A percentile compares a stretch with the other conserved stretches of the same genome.
Evolutionary conservation across 1,140 invertebrate species (phyloP).

Genomic region (Dendroctonus valens): DNA sequence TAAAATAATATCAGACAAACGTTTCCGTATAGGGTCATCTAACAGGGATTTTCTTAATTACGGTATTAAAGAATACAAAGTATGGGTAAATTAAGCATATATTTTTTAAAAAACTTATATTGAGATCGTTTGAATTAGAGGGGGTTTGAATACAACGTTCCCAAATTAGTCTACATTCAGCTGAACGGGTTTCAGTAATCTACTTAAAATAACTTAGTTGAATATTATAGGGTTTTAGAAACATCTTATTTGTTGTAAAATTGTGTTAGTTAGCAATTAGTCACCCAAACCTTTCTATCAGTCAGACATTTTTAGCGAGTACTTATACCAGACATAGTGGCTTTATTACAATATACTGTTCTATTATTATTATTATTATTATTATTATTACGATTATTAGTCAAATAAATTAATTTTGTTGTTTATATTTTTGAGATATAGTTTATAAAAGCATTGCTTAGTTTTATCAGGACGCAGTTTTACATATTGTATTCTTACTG

Average conservation of each 20-base stretch:
- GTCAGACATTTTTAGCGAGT: background rate
- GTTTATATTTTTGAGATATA: conserved; percentile 21
- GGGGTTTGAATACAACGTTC: too few relatives aligned
- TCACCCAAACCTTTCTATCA: background rate
- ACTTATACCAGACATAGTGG: background rate
- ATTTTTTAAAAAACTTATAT: too few relatives aligned
- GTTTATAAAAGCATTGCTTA: conserved; percentile 20
- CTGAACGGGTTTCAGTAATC: too few relatives aligned
- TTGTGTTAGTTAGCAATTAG: too few relatives aligned
- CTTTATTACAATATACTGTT: background rate
- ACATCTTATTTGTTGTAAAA: too few relatives aligned
- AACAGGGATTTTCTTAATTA: conserved; percentile 5
- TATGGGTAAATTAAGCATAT: too few relatives aligned
- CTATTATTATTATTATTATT: conserved; percentile 1
- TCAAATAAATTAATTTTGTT: conserved; percentile 8
- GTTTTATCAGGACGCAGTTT: conserved; percentile 3
- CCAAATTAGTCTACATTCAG: too few relatives aligned
- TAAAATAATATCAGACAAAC: background rate
- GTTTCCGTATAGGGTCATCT: conserved; percentile 5
- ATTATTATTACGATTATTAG: background rate
- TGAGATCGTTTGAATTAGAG: too few relatives aligned
- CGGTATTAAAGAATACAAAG: background rate
- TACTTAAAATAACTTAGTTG: too few relatives aligned
- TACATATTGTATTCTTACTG: background rate
- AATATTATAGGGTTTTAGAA: too few relatives aligned